Evolutionary conservation across 2,797 vertebrate genomes (phyloP), one percentile per base, ranked within the genome.

Genomic region (Gadopsis bispinosus): DNA sequence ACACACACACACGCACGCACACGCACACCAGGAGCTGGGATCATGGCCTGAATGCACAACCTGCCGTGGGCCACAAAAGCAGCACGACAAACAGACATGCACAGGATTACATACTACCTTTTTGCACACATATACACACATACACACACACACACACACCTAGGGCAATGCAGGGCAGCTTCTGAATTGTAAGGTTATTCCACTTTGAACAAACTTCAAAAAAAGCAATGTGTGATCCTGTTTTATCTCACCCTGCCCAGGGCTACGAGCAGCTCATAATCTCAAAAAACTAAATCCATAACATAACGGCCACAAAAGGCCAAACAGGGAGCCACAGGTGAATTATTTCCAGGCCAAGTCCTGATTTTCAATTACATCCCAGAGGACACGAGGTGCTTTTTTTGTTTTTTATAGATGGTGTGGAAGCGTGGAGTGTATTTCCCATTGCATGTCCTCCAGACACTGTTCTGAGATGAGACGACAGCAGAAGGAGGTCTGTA

Each of bases 281-380:
- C 81, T 85, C 77, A 67, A 73, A 67, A 80, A 76, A 70, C 60
- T 50, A 77, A 84, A 79, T 82, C 78, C 71, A 83, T 37, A 83
- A 86, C 54, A 77, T 17, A 87, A 39, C 66, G 29, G 39, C 16
- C 55, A 69, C 73, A 63, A 72, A 87, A 75, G 48, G 72, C 58
- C 79, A 70, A 75, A 58, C 43, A 10, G 10, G 19, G 59, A 56
- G 26, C 69, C 66, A 80, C 80, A 84, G 79, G 72, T 82, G 70
- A 79, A 72, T 68, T 75, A 54, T 69, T 83, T 75, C 54, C 61
- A 66, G 54, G 35, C 67, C 67, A 29, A 43, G 58, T 66, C 55
- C 43, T 65, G 75, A 69, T 80, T 83, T 84, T 68, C 60, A 79
- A 67, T 85, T 58, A 29, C 31, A 70, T 31, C 82, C 55, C 10